Base-by-base conservation (phyloP, 2,113 vertebrate species). In the Thunnus maccoyii region DNA sequence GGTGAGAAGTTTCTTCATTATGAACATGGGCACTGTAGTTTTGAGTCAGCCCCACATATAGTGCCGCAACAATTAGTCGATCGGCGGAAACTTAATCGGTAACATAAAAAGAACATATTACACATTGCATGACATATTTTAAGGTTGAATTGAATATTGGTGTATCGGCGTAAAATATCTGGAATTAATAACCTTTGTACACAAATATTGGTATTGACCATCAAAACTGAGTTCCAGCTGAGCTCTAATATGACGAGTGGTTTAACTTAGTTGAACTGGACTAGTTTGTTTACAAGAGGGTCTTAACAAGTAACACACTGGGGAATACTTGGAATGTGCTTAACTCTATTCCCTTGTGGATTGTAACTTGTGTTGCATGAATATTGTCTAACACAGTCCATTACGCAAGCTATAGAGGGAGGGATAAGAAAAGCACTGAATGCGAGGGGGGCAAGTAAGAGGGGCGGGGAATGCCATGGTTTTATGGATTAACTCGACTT, bases 321-420 rank as follows among this genome's bases (percentile, higher is more conserved):
- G 25, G 44, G 36, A 54, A 83, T 62, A 70, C 13, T 63, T 75
- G 15, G n/a, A 80, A 68, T 85, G 60, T 67, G 27, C 47, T 80
- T 84, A 88, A 67, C 71, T 68, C 16, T 46, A 2, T 36, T 48
- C 13, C 74, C 72, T 36, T 80, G 68, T 71, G 68, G 57, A 72
- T 20, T 70, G 60, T 46, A 41, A 48, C 56, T 47, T 60, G 64
- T 36, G 17, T 79, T 76, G 48, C 72, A 55, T 69, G 54, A 81
- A 67, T 71, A 25, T 79, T 73, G 16, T 48, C 70, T 55, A 48
- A 64, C 75, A 72, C 41, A 50, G 25, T 32, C 41, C 14, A 18
- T 91, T 89, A 72, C 11, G 17, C 48, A 91, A 91, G 63, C 5
- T 25, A 4, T 15, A 25, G 64, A 55, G 77, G 74, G 78, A 71